Evolutionary conservation across 2,888 invertebrate genomes (phyloP).

Genomic region (Meteorus colon): DNA sequence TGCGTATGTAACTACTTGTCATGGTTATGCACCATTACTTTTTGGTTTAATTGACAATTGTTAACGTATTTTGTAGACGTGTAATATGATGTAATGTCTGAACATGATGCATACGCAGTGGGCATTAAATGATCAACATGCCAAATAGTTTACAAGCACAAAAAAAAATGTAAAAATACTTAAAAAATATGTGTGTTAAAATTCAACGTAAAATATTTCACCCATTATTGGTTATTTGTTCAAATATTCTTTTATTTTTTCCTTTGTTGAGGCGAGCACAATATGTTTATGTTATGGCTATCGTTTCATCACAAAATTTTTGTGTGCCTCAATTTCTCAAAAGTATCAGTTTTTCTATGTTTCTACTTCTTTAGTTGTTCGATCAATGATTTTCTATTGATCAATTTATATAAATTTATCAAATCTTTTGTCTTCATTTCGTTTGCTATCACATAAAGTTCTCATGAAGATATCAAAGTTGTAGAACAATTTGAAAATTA

Average conservation of each 20-base stretch:
- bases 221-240: slow-evolving; percentile 26
- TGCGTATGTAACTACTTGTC: neutral
- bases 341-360: neutral
- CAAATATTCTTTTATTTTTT: neutral
- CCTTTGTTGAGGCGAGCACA: neutral
- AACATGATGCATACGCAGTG: neutral
- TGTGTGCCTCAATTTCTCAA: neutral
- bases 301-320: neutral
- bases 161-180: neutral
- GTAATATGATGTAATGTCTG: neutral
- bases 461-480: too few species aligned
- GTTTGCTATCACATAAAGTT: neutral
- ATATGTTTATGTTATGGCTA: neutral
- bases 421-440: neutral
- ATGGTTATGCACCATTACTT: neutral
- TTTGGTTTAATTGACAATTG: neutral
- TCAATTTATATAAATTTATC: neutral
- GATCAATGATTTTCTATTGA: neutral
- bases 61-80: neutral
- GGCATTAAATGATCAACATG: neutral
- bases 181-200: neutral
- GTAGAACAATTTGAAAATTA: neutral
- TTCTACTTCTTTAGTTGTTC: neutral
- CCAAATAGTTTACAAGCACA: slow-evolving; percentile 17
- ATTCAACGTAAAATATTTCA: slow-evolving; percentile 29